phyloP scores from a whole-genome alignment of 2,797 vertebrate genomes.

The Etheostoma perlongum region DNA sequence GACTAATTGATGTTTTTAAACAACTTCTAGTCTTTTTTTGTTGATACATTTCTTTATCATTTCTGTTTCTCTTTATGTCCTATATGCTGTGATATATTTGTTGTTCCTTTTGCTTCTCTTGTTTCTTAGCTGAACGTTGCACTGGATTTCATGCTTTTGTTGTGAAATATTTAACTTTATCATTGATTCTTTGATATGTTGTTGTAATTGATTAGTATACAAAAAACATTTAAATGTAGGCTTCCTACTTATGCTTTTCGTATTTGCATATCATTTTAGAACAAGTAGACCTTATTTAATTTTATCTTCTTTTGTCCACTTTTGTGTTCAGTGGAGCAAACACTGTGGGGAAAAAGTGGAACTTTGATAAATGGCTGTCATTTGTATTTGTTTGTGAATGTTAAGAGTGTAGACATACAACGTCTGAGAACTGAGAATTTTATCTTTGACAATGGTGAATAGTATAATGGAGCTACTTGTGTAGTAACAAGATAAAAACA shows the following conservation, averaged over 20 bases:
- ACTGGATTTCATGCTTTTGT: not conserved
- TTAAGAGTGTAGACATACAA: not conserved
- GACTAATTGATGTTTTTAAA: conserved; percentile 34
- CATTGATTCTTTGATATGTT: not conserved
- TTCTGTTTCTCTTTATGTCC: not conserved
- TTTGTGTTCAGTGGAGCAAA: not conserved
- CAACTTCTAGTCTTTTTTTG: not conserved
- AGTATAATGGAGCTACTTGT: not conserved
- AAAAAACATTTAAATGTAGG: not conserved
- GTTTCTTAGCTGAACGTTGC: not conserved
- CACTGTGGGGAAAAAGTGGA: not conserved
- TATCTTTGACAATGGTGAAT: not conserved
- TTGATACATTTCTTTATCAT: conserved; percentile 7
- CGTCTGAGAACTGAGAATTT: not conserved
- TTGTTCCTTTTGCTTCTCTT: not conserved
- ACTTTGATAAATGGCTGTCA: not conserved
- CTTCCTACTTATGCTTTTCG: not conserved
- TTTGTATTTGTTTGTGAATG: conserved; percentile 9
- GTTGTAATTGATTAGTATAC: not conserved
- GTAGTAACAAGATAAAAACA: not conserved
- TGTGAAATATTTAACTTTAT: not conserved
- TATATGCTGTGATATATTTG: not conserved
- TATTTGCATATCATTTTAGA: not conserved
- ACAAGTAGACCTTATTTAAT: too few species aligned
- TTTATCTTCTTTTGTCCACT: not conserved